phyloP scores from a whole-genome alignment of 2,113 vertebrate genomes.

The Corythornis vintsioides region DNA sequence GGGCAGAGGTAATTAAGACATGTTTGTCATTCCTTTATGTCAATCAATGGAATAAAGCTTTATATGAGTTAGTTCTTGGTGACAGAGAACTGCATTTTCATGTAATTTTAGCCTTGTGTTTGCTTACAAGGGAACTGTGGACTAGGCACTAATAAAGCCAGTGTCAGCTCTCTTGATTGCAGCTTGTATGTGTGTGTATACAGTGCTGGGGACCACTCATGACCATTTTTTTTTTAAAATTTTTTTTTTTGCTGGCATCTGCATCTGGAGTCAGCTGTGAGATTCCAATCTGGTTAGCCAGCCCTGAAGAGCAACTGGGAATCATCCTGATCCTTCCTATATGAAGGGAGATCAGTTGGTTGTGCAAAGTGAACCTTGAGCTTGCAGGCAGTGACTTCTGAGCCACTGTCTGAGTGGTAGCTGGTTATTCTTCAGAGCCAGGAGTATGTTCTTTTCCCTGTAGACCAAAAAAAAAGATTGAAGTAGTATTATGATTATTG shows the following conservation, averaged over 20 bases:
- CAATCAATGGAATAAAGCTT: not conserved
- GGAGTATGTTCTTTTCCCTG: not conserved
- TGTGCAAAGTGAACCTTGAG: not conserved
- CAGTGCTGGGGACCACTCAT: not conserved
- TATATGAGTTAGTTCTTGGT: not conserved
- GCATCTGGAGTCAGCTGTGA: not conserved
- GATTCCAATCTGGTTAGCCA: not conserved
- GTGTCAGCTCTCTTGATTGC: not conserved
- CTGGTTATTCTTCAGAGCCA: not conserved
- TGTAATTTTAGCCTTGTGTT: rapidly evolving
- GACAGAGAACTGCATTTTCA: not conserved
- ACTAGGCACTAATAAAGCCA: not conserved
- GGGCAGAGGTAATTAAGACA: not conserved
- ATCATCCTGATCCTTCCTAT: not conserved
- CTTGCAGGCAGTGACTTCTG: not conserved
- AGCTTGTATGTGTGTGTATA: rapidly evolving
- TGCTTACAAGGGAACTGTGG: not conserved
- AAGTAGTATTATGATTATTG: not conserved
- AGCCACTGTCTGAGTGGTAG: not conserved
- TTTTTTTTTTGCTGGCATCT: not conserved
- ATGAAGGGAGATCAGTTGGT: not conserved
- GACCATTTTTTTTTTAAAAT: not conserved
- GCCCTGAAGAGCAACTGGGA: rapidly evolving
- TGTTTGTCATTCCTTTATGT: not conserved
- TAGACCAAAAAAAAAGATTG: not conserved